Evolutionary conservation across 2,797 vertebrate species (phyloP), one percentile per base, ranked within the genome.

Genomic region (Apogon hyalosoma): DNA sequence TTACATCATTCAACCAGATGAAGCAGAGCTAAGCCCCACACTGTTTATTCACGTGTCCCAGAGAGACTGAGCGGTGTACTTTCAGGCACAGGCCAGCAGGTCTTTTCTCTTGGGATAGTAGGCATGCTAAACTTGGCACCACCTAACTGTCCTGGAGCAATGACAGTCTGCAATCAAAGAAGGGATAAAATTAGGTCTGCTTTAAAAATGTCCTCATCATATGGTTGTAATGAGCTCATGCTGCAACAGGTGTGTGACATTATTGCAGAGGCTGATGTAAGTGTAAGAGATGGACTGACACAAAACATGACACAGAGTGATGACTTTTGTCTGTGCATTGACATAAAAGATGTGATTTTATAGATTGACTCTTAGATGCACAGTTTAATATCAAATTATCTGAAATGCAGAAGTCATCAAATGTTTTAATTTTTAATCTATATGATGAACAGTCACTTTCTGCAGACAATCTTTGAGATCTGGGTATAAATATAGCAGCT

Each of bases 191-290:
- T 90, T 89, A 90, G 90, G 46, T 60, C 51, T 15, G 71, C 64
- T 84, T 90, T 89, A 80, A 90, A 90, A 87, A 77, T 71, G 82
- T 85, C 84, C 80, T 66, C 85, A 80, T 91, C 87, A 88, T 80
- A 77, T 63, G 78, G 63, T 72, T 62, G 86, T 77, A 65, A 55
- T 89, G 88, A 92, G 87, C 89, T 90, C 84, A 91, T 87, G 54
- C 69, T 62, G 77, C 70, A 72, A 87, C 92, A 93, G 90, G 90
- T 92, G 92, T 75, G 62, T 46, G 61, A 54, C 70, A 53, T 58
- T 63, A 75, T 61, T 59, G 75, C 67, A 79, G 67, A 33, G 69
- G 66, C 62, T 86, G 85, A 91, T 69, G 73, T 82, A 85, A 88
- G 84, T 81, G 80, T 79, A 48, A 87, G 52, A 78, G 78, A 86